These are phyloP conservation scores for Drosophila bocqueti DNA, from an alignment of 1,140 invertebrate genomes.

Conservation along the genomic window DNA sequence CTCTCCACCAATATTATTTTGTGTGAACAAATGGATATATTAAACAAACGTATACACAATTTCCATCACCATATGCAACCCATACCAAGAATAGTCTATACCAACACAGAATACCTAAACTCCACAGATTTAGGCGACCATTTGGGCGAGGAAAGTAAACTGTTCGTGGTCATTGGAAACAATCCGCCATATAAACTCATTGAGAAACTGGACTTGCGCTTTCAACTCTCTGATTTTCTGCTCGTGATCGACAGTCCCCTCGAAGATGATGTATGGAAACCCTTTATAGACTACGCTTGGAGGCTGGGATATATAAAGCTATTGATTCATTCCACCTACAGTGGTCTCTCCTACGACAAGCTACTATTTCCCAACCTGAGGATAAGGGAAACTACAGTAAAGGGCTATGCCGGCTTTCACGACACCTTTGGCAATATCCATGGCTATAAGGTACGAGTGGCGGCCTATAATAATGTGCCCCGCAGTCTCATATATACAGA, in stretches of 20 bases:
- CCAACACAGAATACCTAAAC: conserved; percentile 14
- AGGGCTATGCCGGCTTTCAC: background rate
- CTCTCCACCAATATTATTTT: conserved; percentile 41
- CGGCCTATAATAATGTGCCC: conserved; percentile 54
- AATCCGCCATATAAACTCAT: conserved; percentile 31
- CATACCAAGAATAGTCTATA: conserved; percentile 19
- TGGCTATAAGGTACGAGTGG: conserved; percentile 42
- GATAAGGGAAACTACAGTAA: conserved; percentile 17
- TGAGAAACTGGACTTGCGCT: conserved; percentile 3
- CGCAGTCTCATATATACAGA: conserved; percentile 45
- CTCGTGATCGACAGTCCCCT: conserved; percentile 24
- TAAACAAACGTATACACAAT: background rate
- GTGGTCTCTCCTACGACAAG: conserved; percentile 18
- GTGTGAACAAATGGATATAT: background rate
- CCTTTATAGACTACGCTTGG: conserved; percentile 30
- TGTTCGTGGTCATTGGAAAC: conserved; percentile 41
- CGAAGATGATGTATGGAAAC: conserved; percentile 22
- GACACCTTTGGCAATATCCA: conserved; percentile 12
- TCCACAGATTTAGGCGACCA: background rate
- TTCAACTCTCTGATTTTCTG: conserved; percentile 50
- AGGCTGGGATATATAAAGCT: conserved; percentile 46
- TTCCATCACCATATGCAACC: background rate
- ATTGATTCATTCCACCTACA: conserved; percentile 27
- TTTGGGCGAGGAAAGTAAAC: conserved; percentile 3
- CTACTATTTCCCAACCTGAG: conserved; percentile 37